These are phyloP conservation scores for Myocastor coypus DNA, from an alignment of 2,113 vertebrate species.

Conservation along the genomic window DNA sequence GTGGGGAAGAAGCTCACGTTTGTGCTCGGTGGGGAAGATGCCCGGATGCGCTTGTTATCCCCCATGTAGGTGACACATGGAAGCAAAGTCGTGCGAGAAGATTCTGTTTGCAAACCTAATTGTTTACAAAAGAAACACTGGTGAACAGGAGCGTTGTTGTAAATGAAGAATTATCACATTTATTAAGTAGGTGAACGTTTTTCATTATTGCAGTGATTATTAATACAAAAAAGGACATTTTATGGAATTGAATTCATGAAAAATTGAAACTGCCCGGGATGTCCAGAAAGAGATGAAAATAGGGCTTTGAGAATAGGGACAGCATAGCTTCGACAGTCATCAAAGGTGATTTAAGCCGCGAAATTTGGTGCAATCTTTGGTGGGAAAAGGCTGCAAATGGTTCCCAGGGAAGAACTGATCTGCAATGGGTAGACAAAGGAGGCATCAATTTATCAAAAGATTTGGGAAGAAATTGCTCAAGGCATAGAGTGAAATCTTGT, in stretches of 20 bases:
- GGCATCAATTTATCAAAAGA: not conserved
- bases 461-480: not conserved
- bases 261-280: not conserved
- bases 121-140: not conserved
- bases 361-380: not conserved
- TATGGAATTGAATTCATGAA: not conserved
- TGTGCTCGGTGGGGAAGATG: not conserved
- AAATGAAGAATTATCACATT: not conserved
- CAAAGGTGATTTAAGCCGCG: not conserved
- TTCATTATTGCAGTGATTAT: not conserved
- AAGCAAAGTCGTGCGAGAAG: not conserved
- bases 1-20: not conserved
- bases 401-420: not conserved
- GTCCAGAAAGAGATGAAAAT: not conserved
- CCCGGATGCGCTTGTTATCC: not conserved
- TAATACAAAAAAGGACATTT: not conserved
- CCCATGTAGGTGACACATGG: too few relatives aligned
- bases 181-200: not conserved
- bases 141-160: not conserved
- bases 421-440: not conserved
- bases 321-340: not conserved
- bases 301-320: not conserved
- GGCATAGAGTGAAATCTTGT: not conserved
- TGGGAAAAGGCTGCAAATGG: not conserved
- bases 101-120: not conserved